Evolutionary conservation across 2,797 vertebrate species (phyloP).

Genomic region (Benthosema pterotum): DNA sequence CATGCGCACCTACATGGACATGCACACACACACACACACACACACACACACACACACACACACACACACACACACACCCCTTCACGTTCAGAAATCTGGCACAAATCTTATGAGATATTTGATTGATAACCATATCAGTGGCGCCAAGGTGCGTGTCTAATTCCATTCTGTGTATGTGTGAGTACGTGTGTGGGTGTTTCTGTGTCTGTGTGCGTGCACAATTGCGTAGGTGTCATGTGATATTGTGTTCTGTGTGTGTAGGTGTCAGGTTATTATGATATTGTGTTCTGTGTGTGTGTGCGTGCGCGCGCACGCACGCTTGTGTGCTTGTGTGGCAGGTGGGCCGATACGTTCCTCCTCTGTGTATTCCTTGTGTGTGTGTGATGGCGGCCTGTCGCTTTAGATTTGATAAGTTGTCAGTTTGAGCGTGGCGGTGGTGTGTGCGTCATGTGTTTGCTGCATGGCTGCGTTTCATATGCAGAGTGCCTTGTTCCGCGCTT

Average conservation of each 20-base stretch:
- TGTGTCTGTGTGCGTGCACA: not conserved
- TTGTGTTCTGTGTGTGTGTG: not conserved
- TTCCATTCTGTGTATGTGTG: not conserved
- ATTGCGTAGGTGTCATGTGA: no score
- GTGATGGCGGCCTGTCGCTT: no score
- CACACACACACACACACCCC: constrained; percentile 1
- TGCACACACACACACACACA: not conserved
- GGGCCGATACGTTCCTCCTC: no score
- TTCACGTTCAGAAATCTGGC: not conserved
- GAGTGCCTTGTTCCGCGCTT: no score
- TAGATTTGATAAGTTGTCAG: no score
- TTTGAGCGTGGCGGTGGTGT: no score
- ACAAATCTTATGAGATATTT: not conserved
- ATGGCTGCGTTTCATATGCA: no score
- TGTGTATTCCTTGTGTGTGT: no score
- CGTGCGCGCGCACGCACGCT: not conserved
- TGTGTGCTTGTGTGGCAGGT: no score
- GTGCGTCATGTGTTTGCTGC: no score
- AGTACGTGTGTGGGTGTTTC: not conserved
- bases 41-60: not conserved
- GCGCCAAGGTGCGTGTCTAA: not conserved
- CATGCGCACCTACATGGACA: not conserved
- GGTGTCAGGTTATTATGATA: no score
- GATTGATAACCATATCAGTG: not conserved
- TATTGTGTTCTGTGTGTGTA: no score